Base-by-base conservation (phyloP, 2,797 vertebrate genomes). In the Cyprinella venusta region DNA sequence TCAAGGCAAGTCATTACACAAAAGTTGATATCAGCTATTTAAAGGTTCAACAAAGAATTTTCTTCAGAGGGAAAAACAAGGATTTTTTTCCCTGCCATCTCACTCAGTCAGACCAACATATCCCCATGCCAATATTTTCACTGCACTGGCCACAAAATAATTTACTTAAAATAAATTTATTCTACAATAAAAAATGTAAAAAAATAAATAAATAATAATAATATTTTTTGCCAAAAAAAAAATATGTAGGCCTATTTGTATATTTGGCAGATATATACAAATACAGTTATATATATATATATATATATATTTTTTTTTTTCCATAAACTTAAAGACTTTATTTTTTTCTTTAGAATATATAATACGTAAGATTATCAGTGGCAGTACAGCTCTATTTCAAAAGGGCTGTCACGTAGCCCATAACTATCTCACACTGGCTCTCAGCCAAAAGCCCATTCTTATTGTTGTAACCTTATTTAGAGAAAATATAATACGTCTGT, bases 1-100 rank as follows among this genome's bases (percentile, higher is more conserved):
- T 42, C 33, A 54, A 82, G 52, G 10, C 45, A 42, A 18, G 71
- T 16, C 24, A 33, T 82, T 76, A 67, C 4, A 76, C 45, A 76
- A 68, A 56, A 30, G 36, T n/a, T 67, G 24, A 65, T 65, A 54
- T 42, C 10, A 75, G 6, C 45, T 18, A 36, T 24, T 65, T 72
- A 45, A 76, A 76, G 36, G n/a, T 82, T 74, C 21, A 36, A 8
- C 26, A 30, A 26, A 21, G 18, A 21, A 75, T 8, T 56, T 5
- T 59, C 21, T 40, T 59, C 26, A 42, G 9, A 26, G 16, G 36
- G 2, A 13, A 10, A 72, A 7, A 21, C 2, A 1, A 19, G 45
- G 13, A 5, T 50, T 12, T 71, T 30, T 24, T 19, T 10, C 9
- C 9, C 16, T 71, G 4, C 8, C 7, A 9, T 74, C 30, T 74